A percentile compares a stretch with the other conserved stretches of the same genome.
These are phyloP conservation scores for Acanthurus leucopareius DNA, from an alignment of 2,797 vertebrate species.

Conservation along the genomic window DNA sequence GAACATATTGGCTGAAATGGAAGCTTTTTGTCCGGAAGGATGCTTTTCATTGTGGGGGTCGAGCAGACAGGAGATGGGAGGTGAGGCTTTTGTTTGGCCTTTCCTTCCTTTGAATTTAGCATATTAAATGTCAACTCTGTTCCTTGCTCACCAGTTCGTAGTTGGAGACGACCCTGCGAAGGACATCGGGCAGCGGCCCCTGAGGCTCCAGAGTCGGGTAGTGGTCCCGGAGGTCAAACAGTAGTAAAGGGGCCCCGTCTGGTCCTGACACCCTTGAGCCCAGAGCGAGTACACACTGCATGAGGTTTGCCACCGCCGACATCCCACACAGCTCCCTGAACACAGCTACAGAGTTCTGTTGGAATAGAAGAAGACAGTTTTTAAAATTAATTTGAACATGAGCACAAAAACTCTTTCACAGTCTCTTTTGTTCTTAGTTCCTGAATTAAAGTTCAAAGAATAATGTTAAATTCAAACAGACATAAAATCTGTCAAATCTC, in stretches of 20 bases:
- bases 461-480: constrained; percentile 1
- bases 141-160: constrained; percentile 90
- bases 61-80: constrained; percentile 49
- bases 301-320: constrained; percentile 94
- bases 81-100: constrained; percentile 40
- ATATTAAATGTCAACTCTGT: constrained; percentile 14
- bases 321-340: constrained; percentile 96
- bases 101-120: constrained; percentile 45
- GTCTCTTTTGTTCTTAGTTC: constrained; percentile 7
- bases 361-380: background rate
- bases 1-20: constrained; percentile 29
- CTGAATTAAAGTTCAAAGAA: background rate
- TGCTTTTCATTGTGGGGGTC: constrained; percentile 40
- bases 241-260: constrained; percentile 89
- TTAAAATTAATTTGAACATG: constrained; percentile 6
- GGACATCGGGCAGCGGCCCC: constrained; percentile 93
- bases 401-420: background rate
- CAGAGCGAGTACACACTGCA: constrained; percentile 94
- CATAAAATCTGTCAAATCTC: constrained; percentile 7
- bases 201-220: constrained; percentile 93
- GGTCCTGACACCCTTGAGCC: constrained; percentile 90
- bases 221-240: constrained; percentile 91
- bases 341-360: constrained; percentile 90
- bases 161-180: constrained; percentile 91
- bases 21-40: constrained; percentile 44